phyloP scores from a whole-genome alignment of 35 echinoderm and acorn worm species.

The Apostichopus parvimensis region DNA sequence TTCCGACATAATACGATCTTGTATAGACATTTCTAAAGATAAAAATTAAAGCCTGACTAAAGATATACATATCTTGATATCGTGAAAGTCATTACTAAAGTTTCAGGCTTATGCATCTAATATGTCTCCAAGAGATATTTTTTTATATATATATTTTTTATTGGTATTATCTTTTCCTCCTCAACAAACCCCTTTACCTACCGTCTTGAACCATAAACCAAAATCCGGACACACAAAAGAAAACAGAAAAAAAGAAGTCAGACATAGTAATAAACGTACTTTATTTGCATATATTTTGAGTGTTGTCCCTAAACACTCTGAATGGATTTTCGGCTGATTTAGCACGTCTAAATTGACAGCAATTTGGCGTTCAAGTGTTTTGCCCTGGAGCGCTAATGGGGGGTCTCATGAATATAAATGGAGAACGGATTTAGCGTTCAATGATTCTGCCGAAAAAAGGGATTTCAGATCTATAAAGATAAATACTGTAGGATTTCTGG shows the following conservation, averaged over 20 bases:
- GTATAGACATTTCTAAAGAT: neutral
- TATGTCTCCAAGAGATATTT: neutral
- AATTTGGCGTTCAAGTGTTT: conserved; percentile 24
- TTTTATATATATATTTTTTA: no score
- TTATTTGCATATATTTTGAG: conserved; percentile 27
- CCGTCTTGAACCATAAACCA: no score
- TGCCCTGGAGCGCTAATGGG: conserved; percentile 25
- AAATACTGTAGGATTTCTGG: conserved; percentile 3
- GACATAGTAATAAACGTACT: conserved; percentile 10
- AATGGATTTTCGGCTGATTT: conserved; percentile 36
- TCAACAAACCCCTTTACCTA: no score
- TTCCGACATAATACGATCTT: no score
- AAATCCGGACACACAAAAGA: neutral
- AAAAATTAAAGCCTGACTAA: no score
- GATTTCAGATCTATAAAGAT: conserved; percentile 36
- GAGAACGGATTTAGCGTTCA: conserved; percentile 14
- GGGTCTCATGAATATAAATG: conserved; percentile 28
- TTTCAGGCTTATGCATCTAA: no score
- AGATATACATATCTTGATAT: no score
- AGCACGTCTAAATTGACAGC: conserved; percentile 27
- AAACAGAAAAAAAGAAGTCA: neutral
- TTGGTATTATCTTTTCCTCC: no score
- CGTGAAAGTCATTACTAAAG: no score
- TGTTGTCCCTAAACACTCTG: conserved; percentile 34
- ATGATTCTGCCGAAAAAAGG: conserved; percentile 4